Conservation (phyloP, 2,888 invertebrate species). For the Neuroscelio doddi region DNA sequence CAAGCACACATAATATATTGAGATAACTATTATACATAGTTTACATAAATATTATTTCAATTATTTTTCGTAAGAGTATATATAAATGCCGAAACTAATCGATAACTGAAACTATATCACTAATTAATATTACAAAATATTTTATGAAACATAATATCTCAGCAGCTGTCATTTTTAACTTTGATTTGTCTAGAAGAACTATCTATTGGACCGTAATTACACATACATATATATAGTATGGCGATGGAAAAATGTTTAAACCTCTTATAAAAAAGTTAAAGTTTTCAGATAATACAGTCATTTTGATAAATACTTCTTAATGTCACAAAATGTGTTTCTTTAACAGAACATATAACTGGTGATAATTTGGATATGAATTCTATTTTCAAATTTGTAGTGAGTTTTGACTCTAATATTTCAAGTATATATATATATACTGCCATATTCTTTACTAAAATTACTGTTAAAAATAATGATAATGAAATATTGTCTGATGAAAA, state of each 20-base stretch:
- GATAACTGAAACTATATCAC: slow-evolving; percentile 37
- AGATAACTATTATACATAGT: slow-evolving; percentile 8
- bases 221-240: slow-evolving; percentile 30
- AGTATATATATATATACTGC: too few species aligned
- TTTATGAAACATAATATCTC: slow-evolving; percentile 45
- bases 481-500: slow-evolving; percentile 50
- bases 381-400: too few species aligned
- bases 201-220: slow-evolving; percentile 31
- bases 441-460: slow-evolving; percentile 39
- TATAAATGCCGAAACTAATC: slow-evolving; percentile 17
- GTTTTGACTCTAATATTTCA: too few species aligned
- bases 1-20: slow-evolving; percentile 1
- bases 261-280: too few species aligned
- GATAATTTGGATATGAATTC: too few species aligned
- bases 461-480: slow-evolving; percentile 48
- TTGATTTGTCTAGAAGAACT: slow-evolving; percentile 30
- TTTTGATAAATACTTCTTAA: too few species aligned
- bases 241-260: background rate
- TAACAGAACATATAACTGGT: too few species aligned
- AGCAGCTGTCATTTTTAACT: slow-evolving; percentile 46
- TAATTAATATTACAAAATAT: slow-evolving; percentile 42
- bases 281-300: too few species aligned
- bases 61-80: slow-evolving; percentile 18
- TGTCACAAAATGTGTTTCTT: too few species aligned
- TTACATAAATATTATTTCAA: slow-evolving; percentile 11